Base-by-base conservation (phyloP, 2,888 invertebrate genomes). In the Tiliacea citrago region DNA sequence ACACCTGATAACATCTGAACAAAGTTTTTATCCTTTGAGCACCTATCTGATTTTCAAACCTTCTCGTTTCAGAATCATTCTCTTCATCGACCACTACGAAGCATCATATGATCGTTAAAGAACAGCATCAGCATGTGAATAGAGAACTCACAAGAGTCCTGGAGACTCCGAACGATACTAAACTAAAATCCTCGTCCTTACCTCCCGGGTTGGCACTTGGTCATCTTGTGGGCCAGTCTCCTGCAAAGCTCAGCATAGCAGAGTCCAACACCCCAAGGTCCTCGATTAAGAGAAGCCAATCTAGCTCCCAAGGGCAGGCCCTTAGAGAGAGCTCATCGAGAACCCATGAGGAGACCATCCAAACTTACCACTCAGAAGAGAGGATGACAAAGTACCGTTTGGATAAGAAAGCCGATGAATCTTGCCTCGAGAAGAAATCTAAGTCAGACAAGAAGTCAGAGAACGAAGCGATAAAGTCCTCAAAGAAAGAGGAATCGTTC, bases 161-260 rank as follows among this genome's bases (percentile, higher is more conserved):
- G 81, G 95, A 95, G 74, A 92, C 94, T 21, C 95, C 96, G 0
- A 93, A 90, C 85, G 97, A 97, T 89, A 95, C 95, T 51, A 97
- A 97, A 93, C 89, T 97, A 85, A 97, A 97, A 92, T 97, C 97
- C 78, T 97, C 97, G 49, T 97, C 97, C 79, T 93, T 97, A 73
- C 97, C 97, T 47, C 97, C 97, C 29, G 97, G 97, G 53, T 92
- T 97, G 81, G 97, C 97, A 58, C 94, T 97, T 8, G 93, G 94
- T 77, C 96, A 96, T 62, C 90, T 95, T 51, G 94, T 97, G 8
- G 96, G 96, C 16, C 96, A 95, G 61, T 94, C 97, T 0, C 95
- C 96, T 45, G 93, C 94, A 66, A 97, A 97, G 88, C 94, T 97
- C 66, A 97, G 96, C 91, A 95, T 96, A 67, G 95, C 96, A 5